Evolutionary conservation across 2,113 vertebrate genomes (phyloP).

Genomic region (Orcinus orca): DNA sequence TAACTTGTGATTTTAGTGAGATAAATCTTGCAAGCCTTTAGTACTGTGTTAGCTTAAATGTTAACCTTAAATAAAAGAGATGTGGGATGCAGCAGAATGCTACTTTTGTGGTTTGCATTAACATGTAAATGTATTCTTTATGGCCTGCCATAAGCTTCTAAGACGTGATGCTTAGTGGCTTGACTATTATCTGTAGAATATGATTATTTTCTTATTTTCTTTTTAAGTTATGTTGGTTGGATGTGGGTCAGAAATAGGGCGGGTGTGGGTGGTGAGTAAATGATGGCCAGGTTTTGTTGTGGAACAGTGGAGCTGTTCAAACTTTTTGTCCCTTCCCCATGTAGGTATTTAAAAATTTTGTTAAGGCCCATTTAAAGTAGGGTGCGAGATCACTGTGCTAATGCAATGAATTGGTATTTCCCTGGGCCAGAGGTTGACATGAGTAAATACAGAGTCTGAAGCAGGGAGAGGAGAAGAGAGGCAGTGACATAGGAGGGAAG

Average conservation of each 20-base stretch:
- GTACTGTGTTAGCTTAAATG: neutral
- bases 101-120: neutral
- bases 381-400: neutral
- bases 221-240: neutral
- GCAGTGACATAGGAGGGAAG: neutral
- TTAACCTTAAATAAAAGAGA: neutral
- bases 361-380: neutral
- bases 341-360: neutral
- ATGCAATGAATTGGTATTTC: neutral
- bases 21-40: neutral
- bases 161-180: neutral
- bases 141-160: neutral
- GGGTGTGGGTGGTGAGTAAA: neutral
- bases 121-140: neutral
- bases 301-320: neutral
- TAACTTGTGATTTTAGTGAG: constrained; percentile 10
- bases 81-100: neutral
- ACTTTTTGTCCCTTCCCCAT: neutral
- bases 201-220: neutral
- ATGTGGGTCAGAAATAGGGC: neutral
- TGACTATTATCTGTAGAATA: neutral
- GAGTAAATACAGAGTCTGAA: neutral
- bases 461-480: neutral
- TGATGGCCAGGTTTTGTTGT: neutral
- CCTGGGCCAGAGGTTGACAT: neutral